A percentile compares a stretch with the other conserved stretches of the same genome.
phyloP scores from a whole-genome alignment of 2,888 invertebrate species.

The Acrobasis consociella region DNA sequence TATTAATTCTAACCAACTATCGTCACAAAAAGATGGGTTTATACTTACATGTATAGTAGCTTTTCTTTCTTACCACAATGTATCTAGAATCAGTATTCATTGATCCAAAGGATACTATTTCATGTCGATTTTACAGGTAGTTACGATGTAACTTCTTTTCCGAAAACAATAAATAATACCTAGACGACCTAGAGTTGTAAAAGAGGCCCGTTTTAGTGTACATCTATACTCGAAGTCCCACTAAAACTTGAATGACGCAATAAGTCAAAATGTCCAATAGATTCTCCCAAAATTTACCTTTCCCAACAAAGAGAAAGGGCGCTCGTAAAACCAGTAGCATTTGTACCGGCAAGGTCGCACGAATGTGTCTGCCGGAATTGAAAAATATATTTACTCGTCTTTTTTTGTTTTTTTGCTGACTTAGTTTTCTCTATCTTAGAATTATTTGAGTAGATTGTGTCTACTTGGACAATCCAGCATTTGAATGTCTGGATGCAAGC shows the following conservation, averaged over 20 bases:
- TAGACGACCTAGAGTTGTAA: neutral
- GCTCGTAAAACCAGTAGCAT: constrained; percentile 63
- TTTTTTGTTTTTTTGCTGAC: constrained; percentile 34
- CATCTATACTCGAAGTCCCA: constrained; percentile 3
- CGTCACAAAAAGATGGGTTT: no score
- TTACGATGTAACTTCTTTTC: neutral
- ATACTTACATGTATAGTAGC: no score
- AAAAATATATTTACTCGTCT: constrained; percentile 55
- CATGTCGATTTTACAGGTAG: neutral
- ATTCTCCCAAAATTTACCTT: constrained; percentile 63
- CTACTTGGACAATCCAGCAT: no score
- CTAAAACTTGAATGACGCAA: constrained; percentile 46
- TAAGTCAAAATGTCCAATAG: constrained; percentile 65
- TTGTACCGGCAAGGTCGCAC: constrained; percentile 62
- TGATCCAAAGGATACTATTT: neutral
- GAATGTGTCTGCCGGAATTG: constrained; percentile 58
- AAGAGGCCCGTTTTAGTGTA: neutral
- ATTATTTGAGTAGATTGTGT: neutral
- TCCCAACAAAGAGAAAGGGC: constrained; percentile 55
- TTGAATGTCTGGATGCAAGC: no score
- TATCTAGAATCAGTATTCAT: no score
- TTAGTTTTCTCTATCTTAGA: neutral
- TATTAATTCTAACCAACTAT: no score
- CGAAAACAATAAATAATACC: neutral
- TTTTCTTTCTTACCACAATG: no score